A percentile compares a stretch with the other conserved stretches of the same genome.
Conservation (phyloP, 2,113 vertebrate species). For the Eclectus roratus region DNA sequence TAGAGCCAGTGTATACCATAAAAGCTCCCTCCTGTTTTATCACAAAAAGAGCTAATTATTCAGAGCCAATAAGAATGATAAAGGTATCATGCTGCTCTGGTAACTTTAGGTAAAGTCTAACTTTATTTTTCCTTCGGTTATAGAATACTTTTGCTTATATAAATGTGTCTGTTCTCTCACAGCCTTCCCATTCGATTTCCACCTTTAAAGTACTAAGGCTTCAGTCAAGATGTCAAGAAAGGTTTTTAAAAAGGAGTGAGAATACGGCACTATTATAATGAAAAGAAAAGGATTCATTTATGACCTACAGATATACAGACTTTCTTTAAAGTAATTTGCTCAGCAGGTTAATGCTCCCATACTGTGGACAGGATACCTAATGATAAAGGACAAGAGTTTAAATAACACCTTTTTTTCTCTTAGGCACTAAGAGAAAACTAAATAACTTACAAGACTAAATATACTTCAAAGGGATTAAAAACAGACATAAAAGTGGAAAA, state of each 20-base stretch:
- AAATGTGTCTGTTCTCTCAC: not conserved
- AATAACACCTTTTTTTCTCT: not conserved
- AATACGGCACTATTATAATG: not conserved
- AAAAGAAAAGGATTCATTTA: not conserved
- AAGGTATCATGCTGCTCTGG: not conserved
- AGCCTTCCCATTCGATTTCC: not conserved
- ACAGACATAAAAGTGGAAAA: not conserved
- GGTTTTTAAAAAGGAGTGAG: not conserved
- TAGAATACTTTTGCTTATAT: not conserved
- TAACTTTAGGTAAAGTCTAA: not conserved
- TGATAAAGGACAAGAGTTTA: conserved; percentile 8
- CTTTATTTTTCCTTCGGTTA: not conserved
- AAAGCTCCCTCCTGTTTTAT: not conserved
- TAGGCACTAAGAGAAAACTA: not conserved
- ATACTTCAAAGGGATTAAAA: conserved; percentile 12
- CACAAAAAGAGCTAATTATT: not conserved
- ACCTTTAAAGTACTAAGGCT: not conserved
- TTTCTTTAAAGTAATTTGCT: not conserved
- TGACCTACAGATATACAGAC: not conserved
- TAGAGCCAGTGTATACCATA: not conserved
- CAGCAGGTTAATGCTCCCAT: not conserved
- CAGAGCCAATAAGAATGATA: not conserved
- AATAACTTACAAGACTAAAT: not conserved
- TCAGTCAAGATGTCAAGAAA: not conserved
- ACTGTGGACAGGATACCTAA: not conserved